Conservation (phyloP, 2,113 vertebrate genomes). For the Tupaia chinensis region DNA sequence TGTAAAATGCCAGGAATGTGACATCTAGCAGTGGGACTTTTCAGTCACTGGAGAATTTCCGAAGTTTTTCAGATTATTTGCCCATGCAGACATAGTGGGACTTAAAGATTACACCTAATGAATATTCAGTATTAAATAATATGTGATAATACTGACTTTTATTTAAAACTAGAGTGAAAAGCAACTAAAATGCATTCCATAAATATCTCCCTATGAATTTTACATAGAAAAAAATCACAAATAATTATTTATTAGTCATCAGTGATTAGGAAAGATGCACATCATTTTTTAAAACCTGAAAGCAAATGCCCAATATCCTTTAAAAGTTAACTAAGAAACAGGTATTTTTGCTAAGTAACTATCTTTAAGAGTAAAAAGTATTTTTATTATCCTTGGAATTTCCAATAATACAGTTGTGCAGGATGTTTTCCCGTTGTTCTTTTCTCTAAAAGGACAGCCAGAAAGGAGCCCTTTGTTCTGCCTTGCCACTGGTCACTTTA, state of each 20-base stretch:
- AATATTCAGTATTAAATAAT: not conserved
- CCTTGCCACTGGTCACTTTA: slow-evolving; percentile 66
- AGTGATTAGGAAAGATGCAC: not conserved
- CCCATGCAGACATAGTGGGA: not conserved
- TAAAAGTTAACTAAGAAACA: slow-evolving; percentile 55
- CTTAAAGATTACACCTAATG: not conserved
- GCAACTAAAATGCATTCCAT: not conserved
- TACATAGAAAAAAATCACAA: not conserved
- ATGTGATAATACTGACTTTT: not conserved
- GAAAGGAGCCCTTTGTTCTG: slow-evolving; percentile 63
- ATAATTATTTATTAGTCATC: slow-evolving; percentile 19
- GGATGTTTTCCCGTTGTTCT: slow-evolving; percentile 15
- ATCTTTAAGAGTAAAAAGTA: slow-evolving; percentile 39
- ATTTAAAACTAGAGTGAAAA: slow-evolving; percentile 34
- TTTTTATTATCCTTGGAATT: slow-evolving; percentile 47
- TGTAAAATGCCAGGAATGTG: not conserved
- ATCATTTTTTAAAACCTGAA: slow-evolving; percentile 60
- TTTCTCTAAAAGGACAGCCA: not conserved
- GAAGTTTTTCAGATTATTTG: not conserved
- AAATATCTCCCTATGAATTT: not conserved
- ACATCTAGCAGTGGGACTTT: slow-evolving; percentile 12
- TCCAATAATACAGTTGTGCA: not conserved
- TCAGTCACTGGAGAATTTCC: slow-evolving; percentile 35
- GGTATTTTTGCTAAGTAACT: not conserved
- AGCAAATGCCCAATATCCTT: not conserved